phyloP scores from a whole-genome alignment of 2,113 vertebrate genomes.

The Sinocyclocheilus rhinocerous region DNA sequence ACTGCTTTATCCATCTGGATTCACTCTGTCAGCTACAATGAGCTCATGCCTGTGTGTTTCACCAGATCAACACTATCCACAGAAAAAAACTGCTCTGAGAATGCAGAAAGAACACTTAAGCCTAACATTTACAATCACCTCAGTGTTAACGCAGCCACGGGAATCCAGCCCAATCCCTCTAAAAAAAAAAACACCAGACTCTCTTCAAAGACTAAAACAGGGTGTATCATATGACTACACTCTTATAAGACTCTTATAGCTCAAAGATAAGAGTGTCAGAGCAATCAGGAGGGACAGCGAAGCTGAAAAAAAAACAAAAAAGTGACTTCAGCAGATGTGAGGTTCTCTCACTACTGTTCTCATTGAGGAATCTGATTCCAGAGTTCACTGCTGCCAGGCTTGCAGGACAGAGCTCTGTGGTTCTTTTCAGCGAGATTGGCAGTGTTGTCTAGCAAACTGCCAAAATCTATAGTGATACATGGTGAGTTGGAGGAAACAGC shows the following conservation, averaged over 20 bases:
- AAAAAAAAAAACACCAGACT: conserved; percentile 41
- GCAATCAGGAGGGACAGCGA: neutral
- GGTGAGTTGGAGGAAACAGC: neutral
- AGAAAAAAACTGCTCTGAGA: conserved; percentile 39
- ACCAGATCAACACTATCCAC: conserved; percentile 44
- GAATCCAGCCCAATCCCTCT: conserved; percentile 35
- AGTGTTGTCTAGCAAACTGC: conserved; percentile 36
- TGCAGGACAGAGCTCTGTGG: neutral
- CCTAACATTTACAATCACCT: conserved; percentile 57
- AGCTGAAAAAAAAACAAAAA: neutral
- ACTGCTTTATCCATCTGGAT: conserved; percentile 54
- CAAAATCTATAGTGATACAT: conserved; percentile 12
- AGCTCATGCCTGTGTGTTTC: conserved; percentile 49
- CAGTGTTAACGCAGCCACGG: conserved; percentile 42
- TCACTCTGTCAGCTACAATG: conserved; percentile 52
- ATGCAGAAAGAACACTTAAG: conserved; percentile 54
- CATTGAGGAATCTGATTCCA: neutral
- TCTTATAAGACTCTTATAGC: conserved; percentile 25
- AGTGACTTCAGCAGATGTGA: conserved; percentile 8
- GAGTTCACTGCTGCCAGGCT: conserved; percentile 21
- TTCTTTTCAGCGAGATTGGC: conserved; percentile 20
- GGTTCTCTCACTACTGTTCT: neutral
- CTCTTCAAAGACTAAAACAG: conserved; percentile 45
- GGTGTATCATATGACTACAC: conserved; percentile 24
- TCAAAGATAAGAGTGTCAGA: conserved; percentile 20